A percentile compares a stretch with the other conserved stretches of the same genome.
phyloP scores from a whole-genome alignment of 1,140 invertebrate genomes.

The Neodiprion pinetum region DNA sequence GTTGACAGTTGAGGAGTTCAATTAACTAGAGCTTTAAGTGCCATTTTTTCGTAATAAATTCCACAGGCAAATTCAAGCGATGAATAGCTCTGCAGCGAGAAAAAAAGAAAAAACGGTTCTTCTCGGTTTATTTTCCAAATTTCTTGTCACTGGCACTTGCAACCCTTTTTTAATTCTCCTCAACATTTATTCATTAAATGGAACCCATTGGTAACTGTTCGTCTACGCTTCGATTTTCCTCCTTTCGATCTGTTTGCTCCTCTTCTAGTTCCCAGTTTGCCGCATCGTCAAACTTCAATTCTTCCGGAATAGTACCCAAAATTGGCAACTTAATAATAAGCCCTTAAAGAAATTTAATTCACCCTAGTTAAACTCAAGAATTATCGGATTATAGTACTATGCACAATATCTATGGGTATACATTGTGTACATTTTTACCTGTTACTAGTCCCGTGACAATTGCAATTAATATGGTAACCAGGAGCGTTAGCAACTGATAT shows the following conservation, averaged over 20 bases:
- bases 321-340: conserved; percentile 51
- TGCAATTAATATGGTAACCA: conserved; percentile 74
- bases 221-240: conserved; percentile 30
- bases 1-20: no score
- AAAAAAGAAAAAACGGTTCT: not conserved
- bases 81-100: not conserved
- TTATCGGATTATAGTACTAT: not conserved
- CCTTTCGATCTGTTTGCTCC: conserved; percentile 41
- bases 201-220: conserved; percentile 52
- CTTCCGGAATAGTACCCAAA: conserved; percentile 54
- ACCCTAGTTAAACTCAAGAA: not conserved
- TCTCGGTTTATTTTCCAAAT: not conserved
- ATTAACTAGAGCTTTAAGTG: not conserved
- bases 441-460: conserved; percentile 80
- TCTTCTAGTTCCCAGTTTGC: conserved; percentile 58
- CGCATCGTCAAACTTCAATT: conserved; percentile 60
- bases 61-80: no score
- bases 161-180: not conserved
- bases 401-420: not conserved
- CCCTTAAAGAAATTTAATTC: conserved; percentile 40
- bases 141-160: not conserved
- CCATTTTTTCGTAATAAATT: not conserved
- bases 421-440: conserved; percentile 66
- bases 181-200: conserved; percentile 36
- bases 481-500: conserved; percentile 79